A percentile compares a stretch with the other conserved stretches of the same genome.
phyloP scores from a whole-genome alignment of 2,888 invertebrate species.

The Gerris lacustris region DNA sequence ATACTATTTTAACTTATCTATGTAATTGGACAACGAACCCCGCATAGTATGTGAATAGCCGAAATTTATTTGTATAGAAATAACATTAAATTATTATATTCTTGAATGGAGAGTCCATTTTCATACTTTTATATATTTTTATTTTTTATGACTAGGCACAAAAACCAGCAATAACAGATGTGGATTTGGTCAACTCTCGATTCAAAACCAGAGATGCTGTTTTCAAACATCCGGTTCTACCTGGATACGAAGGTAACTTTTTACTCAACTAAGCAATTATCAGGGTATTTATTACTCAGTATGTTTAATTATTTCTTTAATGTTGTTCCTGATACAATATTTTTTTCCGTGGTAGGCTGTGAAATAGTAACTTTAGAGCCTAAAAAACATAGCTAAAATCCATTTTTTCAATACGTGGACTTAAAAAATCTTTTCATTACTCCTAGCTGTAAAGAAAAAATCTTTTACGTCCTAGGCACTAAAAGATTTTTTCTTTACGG shows the following conservation, averaged over 20 bases:
- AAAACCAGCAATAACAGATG: constrained; percentile 50
- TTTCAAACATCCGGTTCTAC: constrained; percentile 59
- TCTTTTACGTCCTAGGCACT: no score
- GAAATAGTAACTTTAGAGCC: no score
- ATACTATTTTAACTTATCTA: no score
- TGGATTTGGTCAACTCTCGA: constrained; percentile 52
- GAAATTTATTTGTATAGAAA: background rate
- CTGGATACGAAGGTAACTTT: constrained; percentile 57
- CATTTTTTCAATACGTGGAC: no score
- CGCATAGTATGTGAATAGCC: no score
- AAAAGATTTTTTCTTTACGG: no score
- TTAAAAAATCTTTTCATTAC: no score
- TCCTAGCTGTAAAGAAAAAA: no score
- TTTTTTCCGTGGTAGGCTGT: no score
- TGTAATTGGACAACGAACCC: no score
- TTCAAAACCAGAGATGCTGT: constrained; percentile 53
- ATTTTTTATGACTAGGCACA: constrained; percentile 8
- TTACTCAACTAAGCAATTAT: constrained; percentile 16
- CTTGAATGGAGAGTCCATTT: background rate
- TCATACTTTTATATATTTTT: background rate
- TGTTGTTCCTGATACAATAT: no score
- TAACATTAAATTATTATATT: background rate
- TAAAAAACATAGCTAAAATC: no score
- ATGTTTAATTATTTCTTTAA: background rate
- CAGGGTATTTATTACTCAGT: background rate